Conservation (phyloP, 2,888 invertebrate species). For the Brenthis hecate region DNA sequence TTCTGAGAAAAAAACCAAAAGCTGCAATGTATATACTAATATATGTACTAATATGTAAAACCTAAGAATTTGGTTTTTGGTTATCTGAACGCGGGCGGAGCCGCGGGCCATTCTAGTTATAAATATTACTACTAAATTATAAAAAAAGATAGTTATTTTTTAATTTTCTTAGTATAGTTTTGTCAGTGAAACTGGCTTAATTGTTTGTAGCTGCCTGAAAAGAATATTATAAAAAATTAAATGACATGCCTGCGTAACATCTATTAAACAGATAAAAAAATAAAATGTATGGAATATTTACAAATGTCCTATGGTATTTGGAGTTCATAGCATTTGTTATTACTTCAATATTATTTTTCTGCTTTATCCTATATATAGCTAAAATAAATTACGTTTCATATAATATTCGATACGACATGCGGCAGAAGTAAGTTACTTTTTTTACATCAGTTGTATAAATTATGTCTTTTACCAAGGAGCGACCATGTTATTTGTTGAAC, state of each 20-base stretch:
- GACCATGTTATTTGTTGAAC: not conserved
- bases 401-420: constrained; percentile 55
- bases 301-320: constrained; percentile 67
- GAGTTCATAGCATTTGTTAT: constrained; percentile 63
- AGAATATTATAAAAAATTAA: constrained; percentile 3
- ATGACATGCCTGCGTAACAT: not conserved
- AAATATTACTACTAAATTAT: too few species aligned
- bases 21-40: too few species aligned
- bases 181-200: too few species aligned
- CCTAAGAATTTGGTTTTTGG: too few species aligned
- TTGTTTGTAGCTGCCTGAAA: too few species aligned
- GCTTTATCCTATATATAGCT: constrained; percentile 61
- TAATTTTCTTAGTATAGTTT: too few species aligned
- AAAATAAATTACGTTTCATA: constrained; percentile 57
- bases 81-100: too few species aligned
- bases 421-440: constrained; percentile 58
- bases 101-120: too few species aligned
- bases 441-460: constrained; percentile 23
- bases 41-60: too few species aligned
- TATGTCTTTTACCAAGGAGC: constrained; percentile 9
- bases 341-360: constrained; percentile 58
- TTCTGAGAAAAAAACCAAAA: too few species aligned
- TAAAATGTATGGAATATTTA: constrained; percentile 57
- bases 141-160: too few species aligned
- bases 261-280: constrained; percentile 16